Evolutionary conservation across 2,888 invertebrate species (phyloP), one percentile per base, ranked within the genome.

Genomic region (Lamellibrachia columna): DNA sequence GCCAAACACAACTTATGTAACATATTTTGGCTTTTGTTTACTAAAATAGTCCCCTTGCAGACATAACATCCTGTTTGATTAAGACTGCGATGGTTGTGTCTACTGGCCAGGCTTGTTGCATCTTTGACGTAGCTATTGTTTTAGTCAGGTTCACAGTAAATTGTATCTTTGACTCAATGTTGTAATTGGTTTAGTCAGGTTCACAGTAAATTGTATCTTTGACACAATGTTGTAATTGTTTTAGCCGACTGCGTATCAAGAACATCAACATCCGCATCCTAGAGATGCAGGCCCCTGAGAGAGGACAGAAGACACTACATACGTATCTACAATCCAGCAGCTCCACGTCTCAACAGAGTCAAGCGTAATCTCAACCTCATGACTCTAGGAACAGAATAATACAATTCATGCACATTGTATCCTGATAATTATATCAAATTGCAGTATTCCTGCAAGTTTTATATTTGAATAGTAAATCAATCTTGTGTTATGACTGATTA

Each of bases 251-350:
- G 75, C 75, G 75, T 22, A 15, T 75, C 75, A 11, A 75, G 75
- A 75, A 75, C 75, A 75, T 75, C 28, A 94, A 93, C 7, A 93
- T 95, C 90, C 94, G 94, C 90, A 96, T 96, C 55, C 96, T 95
- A 93, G 94, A 94, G 91, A 96, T 96, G 96, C 95, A 95, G 1
- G 95, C 95, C 91, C 96, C 96, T 40, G 95, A 95, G 92, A 93
- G 96, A 92, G 94, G 94, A 3, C 94, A 95, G 93, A 93, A 90
- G 11, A 93, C 93, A 1, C 92, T 95, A n/a, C 52, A 75, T n/a
- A 75, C 75, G 3, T 75, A 75, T 22, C 75, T 75, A 75, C 75
- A 75, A n/a, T 75, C 91, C 11, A 75, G 75, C 75, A 75, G 75
- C 22, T 75, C 75, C 75, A 75, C 75, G n/a, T 75, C 75, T 15